Evolutionary conservation across 2,113 vertebrate species (phyloP), one percentile per base, ranked within the genome.

Genomic region (Lutjanus erythropterus): DNA sequence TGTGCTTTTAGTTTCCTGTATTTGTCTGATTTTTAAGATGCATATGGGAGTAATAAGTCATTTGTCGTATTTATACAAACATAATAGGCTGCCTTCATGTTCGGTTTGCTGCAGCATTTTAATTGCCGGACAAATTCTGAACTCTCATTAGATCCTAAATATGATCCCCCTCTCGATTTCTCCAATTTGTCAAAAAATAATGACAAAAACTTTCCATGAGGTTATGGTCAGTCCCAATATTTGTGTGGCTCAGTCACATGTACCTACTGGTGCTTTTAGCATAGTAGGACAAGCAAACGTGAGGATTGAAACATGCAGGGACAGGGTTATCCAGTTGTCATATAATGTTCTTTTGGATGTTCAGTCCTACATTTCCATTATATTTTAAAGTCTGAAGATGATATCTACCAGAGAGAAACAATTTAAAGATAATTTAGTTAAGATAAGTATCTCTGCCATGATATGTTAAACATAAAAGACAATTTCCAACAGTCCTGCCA

Each of bases 1-100:
- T 85, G 46, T 92, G 81, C 71, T 87, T 90, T 84, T 64, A 52
- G 8, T 88, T 89, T 81, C 31, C 39, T 68, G 23, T 47, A 41
- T 87, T 81, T 71, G 14, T 66, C 76, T 80, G 53, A 58, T 75
- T 66, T 84, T 52, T 69, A 9, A 59, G 6, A 33, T 5, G 1
- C 82, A 86, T 55, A 33, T 88, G 76, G 59, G 31, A 83, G 18
- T 37, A 69, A 83, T 88, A 80, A 67, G 2, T 11, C 8, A 66
- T 75, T 84, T 85, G 46, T 77, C 14, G 9, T 71, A 44, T 53
- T 80, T 68, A 33, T 69, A 68, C 23, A 66, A 76, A 53, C 49
- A 74, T 56, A 46, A 41, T 59, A 39, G 21, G 11, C 23, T 50
- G 29, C 29, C 25, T 70, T 78, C 55, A 71, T 73, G 53, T 80